Evolutionary conservation across 2,113 vertebrate genomes (phyloP).

Genomic region (Tetrax tetrax): DNA sequence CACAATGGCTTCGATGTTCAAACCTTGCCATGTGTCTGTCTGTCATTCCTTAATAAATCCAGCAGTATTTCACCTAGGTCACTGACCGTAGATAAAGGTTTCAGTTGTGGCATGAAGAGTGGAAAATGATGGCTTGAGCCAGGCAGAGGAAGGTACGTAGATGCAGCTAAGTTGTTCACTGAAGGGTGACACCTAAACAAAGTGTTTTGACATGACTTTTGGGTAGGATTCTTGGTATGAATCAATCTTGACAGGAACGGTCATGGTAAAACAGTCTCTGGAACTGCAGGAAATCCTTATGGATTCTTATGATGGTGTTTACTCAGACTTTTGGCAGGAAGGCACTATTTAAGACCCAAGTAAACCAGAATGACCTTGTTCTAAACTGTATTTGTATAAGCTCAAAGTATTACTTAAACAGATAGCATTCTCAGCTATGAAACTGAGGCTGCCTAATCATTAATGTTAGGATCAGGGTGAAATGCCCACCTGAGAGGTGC

Average conservation of each 20-base stretch:
- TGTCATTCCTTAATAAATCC: background rate
- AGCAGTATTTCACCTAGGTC: background rate
- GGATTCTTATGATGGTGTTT: background rate
- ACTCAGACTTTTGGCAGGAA: background rate
- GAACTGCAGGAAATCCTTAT: background rate
- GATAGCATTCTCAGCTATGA: background rate
- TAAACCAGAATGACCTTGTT: slow-evolving; percentile 39
- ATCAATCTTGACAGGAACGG: background rate
- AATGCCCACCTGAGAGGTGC: background rate
- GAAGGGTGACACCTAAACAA: background rate
- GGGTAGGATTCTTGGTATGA: background rate
- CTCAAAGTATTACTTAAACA: slow-evolving; percentile 9
- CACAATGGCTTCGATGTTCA: background rate
- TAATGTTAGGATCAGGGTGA: background rate
- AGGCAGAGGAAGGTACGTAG: background rate
- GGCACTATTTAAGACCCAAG: background rate
- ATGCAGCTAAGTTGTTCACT: background rate
- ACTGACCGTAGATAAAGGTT: background rate
- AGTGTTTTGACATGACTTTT: background rate
- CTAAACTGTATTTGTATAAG: slow-evolving; percentile 13
- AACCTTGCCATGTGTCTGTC: background rate
- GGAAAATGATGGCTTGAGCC: background rate
- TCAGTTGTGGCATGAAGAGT: accelerated
- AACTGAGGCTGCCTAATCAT: background rate
- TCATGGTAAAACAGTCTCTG: background rate